These are phyloP conservation scores for Bombus confusus DNA, from an alignment of 1,140 invertebrate genomes.

Conservation along the genomic window DNA sequence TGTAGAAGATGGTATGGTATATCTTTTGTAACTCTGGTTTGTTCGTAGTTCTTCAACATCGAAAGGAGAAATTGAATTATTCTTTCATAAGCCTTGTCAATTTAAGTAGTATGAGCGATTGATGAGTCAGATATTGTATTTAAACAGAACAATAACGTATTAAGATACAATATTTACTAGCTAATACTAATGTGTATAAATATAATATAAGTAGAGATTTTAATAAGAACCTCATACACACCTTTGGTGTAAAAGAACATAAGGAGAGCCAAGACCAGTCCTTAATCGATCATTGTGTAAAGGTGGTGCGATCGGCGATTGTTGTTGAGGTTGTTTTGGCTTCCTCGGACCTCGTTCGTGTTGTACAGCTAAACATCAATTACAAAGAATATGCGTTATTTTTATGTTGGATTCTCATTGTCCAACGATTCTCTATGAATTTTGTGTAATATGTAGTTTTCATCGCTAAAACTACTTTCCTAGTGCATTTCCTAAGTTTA, in stretches of 20 bases:
- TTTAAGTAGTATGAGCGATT: background rate
- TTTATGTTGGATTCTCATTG: background rate
- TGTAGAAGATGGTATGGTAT: background rate
- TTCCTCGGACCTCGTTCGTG: slow-evolving; percentile 98
- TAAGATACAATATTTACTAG: background rate
- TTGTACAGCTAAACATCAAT: slow-evolving; percentile 92
- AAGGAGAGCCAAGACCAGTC: slow-evolving; percentile 57
- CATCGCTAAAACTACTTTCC: background rate
- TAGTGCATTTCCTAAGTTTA: background rate
- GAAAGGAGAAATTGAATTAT: background rate
- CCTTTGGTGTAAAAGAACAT: slow-evolving; percentile 73
- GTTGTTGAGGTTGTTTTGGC: slow-evolving; percentile 87
- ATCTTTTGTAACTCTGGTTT: too few relatives aligned
- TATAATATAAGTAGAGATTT: background rate
- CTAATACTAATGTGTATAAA: too few relatives aligned
- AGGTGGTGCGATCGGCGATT: slow-evolving; percentile 73
- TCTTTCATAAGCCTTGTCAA: background rate
- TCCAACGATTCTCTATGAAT: background rate
- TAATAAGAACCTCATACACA: slow-evolving; percentile 50
- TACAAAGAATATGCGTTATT: slow-evolving; percentile 44
- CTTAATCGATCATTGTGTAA: slow-evolving; percentile 73
- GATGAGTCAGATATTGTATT: background rate
- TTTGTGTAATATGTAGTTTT: background rate
- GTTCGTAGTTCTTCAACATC: background rate
- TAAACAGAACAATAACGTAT: background rate